Evolutionary conservation across 2,113 vertebrate species (phyloP).

Genomic region (Xiphophorus hellerii): DNA sequence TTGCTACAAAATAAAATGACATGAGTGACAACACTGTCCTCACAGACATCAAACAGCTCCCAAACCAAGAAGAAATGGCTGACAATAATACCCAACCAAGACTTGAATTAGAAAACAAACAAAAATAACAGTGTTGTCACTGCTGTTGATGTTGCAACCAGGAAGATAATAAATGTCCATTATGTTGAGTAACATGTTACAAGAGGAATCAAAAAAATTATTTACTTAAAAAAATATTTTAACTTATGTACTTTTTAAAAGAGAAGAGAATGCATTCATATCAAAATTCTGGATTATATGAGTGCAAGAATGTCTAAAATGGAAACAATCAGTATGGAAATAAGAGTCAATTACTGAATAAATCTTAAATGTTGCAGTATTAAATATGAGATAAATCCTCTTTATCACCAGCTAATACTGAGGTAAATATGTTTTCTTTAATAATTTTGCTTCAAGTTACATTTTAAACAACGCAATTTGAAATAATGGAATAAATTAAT

Average conservation of each 20-base stretch:
- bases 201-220: too few relatives aligned
- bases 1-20: slow-evolving; percentile 27
- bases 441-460: background rate
- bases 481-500: too few relatives aligned
- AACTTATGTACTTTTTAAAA: background rate
- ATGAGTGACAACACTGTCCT: slow-evolving; percentile 42
- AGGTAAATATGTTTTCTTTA: background rate
- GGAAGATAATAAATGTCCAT: too few relatives aligned
- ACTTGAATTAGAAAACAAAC: too few relatives aligned
- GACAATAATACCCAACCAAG: background rate
- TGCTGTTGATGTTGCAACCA: too few relatives aligned
- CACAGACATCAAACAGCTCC: slow-evolving; percentile 8
- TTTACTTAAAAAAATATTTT: too few relatives aligned
- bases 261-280: background rate
- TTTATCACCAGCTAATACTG: background rate
- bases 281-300: background rate
- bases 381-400: background rate
- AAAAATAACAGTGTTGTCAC: too few relatives aligned
- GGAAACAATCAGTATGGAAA: background rate
- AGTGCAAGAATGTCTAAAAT: background rate
- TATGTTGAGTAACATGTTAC: too few relatives aligned
- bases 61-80: slow-evolving; percentile 15
- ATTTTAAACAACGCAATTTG: background rate
- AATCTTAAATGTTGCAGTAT: background rate
- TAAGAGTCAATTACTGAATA: background rate